Evolutionary conservation across 92 coral and sea anemone genomes (phyloP), one percentile per base, ranked within the genome.

Genomic region (Umimayanthus chanpuru): DNA sequence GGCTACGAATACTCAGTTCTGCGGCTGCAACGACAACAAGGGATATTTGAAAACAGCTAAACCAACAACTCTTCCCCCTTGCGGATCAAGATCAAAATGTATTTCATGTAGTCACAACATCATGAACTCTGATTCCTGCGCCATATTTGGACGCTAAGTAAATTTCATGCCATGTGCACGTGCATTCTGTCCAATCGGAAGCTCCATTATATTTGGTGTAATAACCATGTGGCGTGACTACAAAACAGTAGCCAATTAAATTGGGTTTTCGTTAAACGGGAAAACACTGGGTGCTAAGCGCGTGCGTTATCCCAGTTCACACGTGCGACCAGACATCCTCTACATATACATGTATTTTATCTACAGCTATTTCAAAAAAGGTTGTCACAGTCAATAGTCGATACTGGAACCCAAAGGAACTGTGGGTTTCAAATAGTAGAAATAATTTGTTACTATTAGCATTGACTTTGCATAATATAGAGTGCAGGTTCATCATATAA

Each of bases 131-230:
- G 68, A 21, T 61, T 71, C 23, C 76, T 72, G 40, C 76, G 76
- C 76, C 76, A 72, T 28, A 72, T 72, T 72, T 72, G 76, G 76
- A 72, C 5, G 29, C 16, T 41, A 72, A 72, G 18, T 72, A 9
- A 8, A 72, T 72, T 72, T 72, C 76, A 72, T 72, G 76, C 39
- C 4, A 72, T 72, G 76, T 32, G 23, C 76, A 72, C 76, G 76
- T 72, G 76, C 40, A 29, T 29, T 28, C 76, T 29, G 23, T 15
- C 76, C 76, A 72, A 72, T 72, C 41, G 10, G 41, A 72, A 72
- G 36, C 20, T 15, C 21, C 10, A 28, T 25, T 72, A 15, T 29
- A 72, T 72, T 15, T 28, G 39, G 41, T 72, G 4, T 18, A 72
- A 28, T 16, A 28, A 32, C 41, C 4, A 4, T 56, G 26, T 61